Conservation (phyloP, 2,113 vertebrate species). For the Melanotaenia duboulayi region DNA sequence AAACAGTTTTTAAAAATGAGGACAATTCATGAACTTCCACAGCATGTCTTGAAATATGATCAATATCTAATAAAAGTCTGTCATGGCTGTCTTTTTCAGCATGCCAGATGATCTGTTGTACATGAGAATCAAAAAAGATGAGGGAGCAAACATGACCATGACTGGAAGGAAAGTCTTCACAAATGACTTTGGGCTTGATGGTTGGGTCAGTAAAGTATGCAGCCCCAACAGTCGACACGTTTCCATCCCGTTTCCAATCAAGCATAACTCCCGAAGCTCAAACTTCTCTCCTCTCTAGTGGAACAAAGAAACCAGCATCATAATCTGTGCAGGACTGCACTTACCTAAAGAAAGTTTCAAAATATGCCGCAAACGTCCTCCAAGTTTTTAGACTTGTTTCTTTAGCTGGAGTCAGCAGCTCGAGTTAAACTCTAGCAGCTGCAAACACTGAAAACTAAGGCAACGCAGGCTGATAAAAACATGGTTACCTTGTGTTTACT, state of each 20-base stretch:
- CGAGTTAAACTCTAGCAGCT: background rate
- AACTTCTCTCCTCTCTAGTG: too few species aligned
- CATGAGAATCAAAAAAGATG: background rate
- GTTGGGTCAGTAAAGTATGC: too few species aligned
- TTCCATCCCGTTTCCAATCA: too few species aligned
- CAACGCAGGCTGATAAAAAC: background rate
- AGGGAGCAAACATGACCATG: background rate
- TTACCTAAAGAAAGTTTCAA: background rate
- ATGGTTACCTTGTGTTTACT: slow-evolving; percentile 17
- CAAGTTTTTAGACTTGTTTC: background rate
- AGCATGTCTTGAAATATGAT: background rate
- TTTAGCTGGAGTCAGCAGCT: background rate
- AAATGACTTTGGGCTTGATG: background rate
- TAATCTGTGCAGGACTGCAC: background rate
- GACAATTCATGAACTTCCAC: background rate
- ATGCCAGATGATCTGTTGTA: background rate
- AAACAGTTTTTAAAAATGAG: background rate
- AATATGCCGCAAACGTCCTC: background rate
- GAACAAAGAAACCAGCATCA: too few species aligned
- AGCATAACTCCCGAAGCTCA: too few species aligned
- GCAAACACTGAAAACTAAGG: slow-evolving; percentile 10
- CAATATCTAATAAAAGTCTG: accelerated
- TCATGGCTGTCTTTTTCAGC: background rate
- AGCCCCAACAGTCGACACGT: too few species aligned
- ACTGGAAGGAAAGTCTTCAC: too few species aligned